These are phyloP conservation scores for Agapornis canus DNA, from an alignment of 2,797 vertebrate genomes.

Conservation along the genomic window DNA sequence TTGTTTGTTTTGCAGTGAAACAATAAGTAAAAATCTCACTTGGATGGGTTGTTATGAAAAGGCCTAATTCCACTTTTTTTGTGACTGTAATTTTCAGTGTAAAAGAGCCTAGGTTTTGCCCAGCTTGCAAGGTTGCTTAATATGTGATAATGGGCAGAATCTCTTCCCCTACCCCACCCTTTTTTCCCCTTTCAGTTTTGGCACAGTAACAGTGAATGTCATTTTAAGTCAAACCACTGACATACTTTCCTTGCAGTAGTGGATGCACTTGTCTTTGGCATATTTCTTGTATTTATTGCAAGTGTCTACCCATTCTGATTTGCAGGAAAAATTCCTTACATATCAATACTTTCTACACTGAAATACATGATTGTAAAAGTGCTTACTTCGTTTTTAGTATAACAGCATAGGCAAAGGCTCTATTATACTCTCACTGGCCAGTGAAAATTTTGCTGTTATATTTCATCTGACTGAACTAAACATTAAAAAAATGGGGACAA, in stretches of 20 bases:
- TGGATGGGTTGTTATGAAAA: constrained; percentile 8
- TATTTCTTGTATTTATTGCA: constrained; percentile 25
- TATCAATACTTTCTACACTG: background rate
- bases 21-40: background rate
- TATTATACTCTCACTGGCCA: background rate
- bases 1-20: constrained; percentile 6
- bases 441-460: background rate
- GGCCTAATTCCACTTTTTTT: background rate
- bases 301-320: constrained; percentile 12
- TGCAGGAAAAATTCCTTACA: background rate
- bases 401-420: background rate
- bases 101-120: background rate
- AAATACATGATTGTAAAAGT: background rate
- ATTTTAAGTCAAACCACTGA: constrained; percentile 36
- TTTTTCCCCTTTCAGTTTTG: background rate
- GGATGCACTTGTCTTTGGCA: background rate
- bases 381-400: background rate
- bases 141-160: background rate
- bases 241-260: background rate
- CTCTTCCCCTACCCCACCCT: background rate
- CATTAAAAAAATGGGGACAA: background rate
- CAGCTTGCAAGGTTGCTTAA: background rate
- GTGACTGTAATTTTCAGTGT: constrained; percentile 28
- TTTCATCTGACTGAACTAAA: background rate
- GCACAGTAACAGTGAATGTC: constrained; percentile 44